phyloP scores from a whole-genome alignment of 2,888 invertebrate genomes.

The Mechanitis messenoides region DNA sequence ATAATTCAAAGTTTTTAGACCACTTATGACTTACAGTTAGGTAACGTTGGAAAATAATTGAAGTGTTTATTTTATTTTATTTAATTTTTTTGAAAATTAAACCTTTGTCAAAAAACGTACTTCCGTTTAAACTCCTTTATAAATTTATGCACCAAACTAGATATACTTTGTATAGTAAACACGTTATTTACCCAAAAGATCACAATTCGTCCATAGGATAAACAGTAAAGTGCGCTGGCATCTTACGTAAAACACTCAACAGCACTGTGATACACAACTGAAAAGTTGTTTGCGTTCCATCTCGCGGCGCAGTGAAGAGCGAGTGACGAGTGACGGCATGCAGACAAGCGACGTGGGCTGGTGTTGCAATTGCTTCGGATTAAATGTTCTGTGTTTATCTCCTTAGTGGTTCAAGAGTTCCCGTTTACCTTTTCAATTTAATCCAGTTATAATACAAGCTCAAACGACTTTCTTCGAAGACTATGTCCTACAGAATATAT shows the following conservation, averaged over 20 bases:
- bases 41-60: too few relatives aligned
- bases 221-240: background rate
- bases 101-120: background rate
- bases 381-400: background rate
- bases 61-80: too few relatives aligned
- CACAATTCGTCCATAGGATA: background rate
- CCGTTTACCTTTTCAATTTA: background rate
- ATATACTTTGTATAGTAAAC: background rate
- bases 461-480: too few relatives aligned
- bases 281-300: conserved; percentile 24
- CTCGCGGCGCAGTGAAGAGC: conserved; percentile 17
- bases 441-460: too few relatives aligned
- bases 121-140: background rate
- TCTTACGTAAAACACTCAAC: conserved; percentile 1
- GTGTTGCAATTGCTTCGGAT: background rate
- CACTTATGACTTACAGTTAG: too few relatives aligned
- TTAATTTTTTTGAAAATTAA: too few relatives aligned
- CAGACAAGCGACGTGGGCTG: conserved; percentile 5
- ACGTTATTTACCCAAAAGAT: background rate
- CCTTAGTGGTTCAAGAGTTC: background rate
- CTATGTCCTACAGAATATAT: too few relatives aligned
- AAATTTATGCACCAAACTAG: background rate
- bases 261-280: conserved; percentile 8
- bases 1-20: too few relatives aligned
- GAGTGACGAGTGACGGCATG: conserved; percentile 1